Conservation (phyloP, 1,140 invertebrate species). For the Drosophila ercepeae region DNA sequence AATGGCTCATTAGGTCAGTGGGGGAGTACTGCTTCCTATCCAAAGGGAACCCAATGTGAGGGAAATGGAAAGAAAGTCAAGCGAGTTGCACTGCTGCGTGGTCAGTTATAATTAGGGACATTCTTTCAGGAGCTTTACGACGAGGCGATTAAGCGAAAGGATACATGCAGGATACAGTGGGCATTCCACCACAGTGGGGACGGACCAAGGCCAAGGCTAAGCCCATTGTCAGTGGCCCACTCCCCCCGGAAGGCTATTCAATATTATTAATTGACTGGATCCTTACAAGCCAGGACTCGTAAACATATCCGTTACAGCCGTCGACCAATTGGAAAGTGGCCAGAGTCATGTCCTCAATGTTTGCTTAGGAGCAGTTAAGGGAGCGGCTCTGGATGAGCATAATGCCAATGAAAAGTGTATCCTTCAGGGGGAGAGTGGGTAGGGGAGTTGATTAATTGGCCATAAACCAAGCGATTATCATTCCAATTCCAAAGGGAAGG, state of each 20-base stretch:
- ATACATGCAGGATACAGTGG: conserved; percentile 28
- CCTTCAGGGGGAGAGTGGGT: neutral
- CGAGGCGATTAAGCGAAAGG: conserved; percentile 56
- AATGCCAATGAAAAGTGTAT: conserved; percentile 29
- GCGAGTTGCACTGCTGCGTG: conserved; percentile 71
- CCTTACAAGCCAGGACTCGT: conserved; percentile 34
- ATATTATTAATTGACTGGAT: conserved; percentile 71
- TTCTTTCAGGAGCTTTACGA: conserved; percentile 60
- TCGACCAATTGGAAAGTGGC: conserved; percentile 40
- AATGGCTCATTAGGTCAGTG: conserved; percentile 78
- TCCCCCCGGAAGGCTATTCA: conserved; percentile 29
- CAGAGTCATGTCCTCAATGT: conserved; percentile 38
- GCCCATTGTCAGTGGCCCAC: conserved; percentile 26
- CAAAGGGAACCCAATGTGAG: conserved; percentile 24
- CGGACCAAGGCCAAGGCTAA: conserved; percentile 25
- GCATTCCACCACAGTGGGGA: neutral
- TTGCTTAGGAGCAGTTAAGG: conserved; percentile 25
- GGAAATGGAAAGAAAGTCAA: conserved; percentile 48
- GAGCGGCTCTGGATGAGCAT: conserved; percentile 28
- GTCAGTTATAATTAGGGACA: conserved; percentile 76
- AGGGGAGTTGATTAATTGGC: conserved; percentile 63
- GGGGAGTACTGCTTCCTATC: conserved; percentile 33
- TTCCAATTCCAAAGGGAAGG: conserved; percentile 25
- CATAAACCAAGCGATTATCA: conserved; percentile 71
- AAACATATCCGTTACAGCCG: conserved; percentile 54